Base-by-base conservation (phyloP, 2,113 vertebrate species). In the Crotalus horridus region DNA sequence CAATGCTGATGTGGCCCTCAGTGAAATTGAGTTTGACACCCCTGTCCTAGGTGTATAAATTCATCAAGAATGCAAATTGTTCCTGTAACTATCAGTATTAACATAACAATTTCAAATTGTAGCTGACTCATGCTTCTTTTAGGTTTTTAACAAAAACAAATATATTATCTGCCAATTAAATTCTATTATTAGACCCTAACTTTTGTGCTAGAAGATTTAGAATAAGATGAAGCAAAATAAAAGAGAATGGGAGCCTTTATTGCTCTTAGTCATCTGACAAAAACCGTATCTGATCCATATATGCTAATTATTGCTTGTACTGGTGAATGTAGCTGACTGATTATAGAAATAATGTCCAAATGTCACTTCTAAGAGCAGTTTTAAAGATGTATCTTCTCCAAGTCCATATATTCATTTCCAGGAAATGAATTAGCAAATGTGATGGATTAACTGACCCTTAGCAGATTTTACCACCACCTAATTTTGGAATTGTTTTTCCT, bases 401-500 rank as follows among this genome's bases (percentile, higher is more conserved):
- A 81, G 74, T 81, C 69, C 74, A 43, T 56, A 20, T 20, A 56
- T 81, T 81, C 17, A 21, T 39, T 17, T 43, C 33, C 74, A 81
- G 20, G 17, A 81, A 81, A 81, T 81, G 3, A 56, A 20, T 4
- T 81, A 43, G 33, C 33, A 81, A 17, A 9, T 21, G 74, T 21
- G 74, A 81, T 81, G 17, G 3, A 81, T 81, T 6, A 81, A 81
- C 33, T 2, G 17, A 81, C 74, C 33, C 74, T 21, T 81, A 43
- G 74, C 33, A 81, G 74, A 81, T 81, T 43, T 81, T 7, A 43
- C 74, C 33, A 81, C 33, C 74, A 81, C 21, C 33, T 81, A 81
- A 81, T 43, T 81, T 81, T 26, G n/a, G 33, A 29, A 17, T 7
- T 69, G 12, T 92, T 94, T 91, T 91, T 74, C 92, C 46, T 91